phyloP scores from a whole-genome alignment of 2,797 vertebrate genomes.

The Calcarius lapponicus region DNA sequence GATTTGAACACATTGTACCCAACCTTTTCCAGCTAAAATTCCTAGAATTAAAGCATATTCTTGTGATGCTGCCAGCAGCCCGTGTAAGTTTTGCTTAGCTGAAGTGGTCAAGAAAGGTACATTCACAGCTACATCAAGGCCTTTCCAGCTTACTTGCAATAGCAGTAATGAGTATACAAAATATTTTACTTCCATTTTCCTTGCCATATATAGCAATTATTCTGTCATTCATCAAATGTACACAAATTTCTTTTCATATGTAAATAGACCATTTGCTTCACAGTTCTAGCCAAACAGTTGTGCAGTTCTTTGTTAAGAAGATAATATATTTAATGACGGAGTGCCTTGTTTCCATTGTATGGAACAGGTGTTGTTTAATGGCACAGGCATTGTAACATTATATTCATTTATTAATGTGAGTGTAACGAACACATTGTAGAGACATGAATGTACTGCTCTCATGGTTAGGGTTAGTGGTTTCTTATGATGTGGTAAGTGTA shows the following conservation, averaged over 20 bases:
- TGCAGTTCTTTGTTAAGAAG: slow-evolving; percentile 49
- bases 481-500: slow-evolving; percentile 30
- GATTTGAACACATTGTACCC: not conserved
- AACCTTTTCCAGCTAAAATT: not conserved
- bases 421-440: slow-evolving; percentile 4
- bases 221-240: slow-evolving; percentile 33
- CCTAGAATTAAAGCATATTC: not conserved
- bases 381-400: slow-evolving; percentile 24
- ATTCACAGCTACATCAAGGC: not conserved
- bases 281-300: slow-evolving; percentile 56
- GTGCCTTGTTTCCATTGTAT: slow-evolving; percentile 31
- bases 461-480: slow-evolving; percentile 29
- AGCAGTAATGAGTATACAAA: not conserved
- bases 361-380: slow-evolving; percentile 42
- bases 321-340: slow-evolving; percentile 28
- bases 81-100: not conserved
- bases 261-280: slow-evolving; percentile 69
- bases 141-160: not conserved
- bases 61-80: not conserved
- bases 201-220: slow-evolving; percentile 20
- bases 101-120: not conserved
- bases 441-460: not conserved
- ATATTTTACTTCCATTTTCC: slow-evolving; percentile 23
- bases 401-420: slow-evolving; percentile 7
- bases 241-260: slow-evolving; percentile 71